Evolutionary conservation across 2,888 invertebrate genomes (phyloP).

Genomic region (Agrotis exclamationis): DNA sequence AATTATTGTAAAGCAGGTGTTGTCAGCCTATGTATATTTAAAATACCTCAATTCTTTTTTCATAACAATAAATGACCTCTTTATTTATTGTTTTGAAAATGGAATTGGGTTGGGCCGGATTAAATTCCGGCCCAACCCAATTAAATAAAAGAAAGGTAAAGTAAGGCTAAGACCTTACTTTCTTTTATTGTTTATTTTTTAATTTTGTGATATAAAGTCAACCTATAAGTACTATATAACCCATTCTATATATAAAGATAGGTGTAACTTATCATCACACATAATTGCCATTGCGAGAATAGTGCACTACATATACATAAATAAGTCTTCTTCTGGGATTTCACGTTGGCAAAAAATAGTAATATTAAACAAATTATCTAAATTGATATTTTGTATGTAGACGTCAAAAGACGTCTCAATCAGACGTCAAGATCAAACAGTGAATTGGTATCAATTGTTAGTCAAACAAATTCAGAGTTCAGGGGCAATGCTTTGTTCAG

Average conservation of each 20-base stretch:
- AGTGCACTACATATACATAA: no score
- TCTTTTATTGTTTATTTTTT: constrained; percentile 1
- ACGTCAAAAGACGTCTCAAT: constrained; percentile 22
- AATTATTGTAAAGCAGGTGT: constrained; percentile 49
- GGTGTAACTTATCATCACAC: no score
- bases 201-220: not conserved
- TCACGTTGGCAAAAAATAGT: not conserved
- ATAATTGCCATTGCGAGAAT: no score
- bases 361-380: not conserved
- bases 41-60: no score
- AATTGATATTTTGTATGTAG: not conserved
- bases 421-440: constrained; percentile 40
- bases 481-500: constrained; percentile 25
- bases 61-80: no score
- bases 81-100: constrained; percentile 17
- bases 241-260: no score
- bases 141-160: no score
- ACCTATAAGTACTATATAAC: not conserved
- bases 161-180: no score
- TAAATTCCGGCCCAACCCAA: no score
- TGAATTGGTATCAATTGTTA: constrained; percentile 48
- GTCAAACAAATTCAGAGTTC: constrained; percentile 31
- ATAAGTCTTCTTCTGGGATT: no score
- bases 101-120: constrained; percentile 28
- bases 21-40: constrained; percentile 25